Evolutionary conservation across 2,113 vertebrate genomes (phyloP).

Genomic region (Xenopus borealis): DNA sequence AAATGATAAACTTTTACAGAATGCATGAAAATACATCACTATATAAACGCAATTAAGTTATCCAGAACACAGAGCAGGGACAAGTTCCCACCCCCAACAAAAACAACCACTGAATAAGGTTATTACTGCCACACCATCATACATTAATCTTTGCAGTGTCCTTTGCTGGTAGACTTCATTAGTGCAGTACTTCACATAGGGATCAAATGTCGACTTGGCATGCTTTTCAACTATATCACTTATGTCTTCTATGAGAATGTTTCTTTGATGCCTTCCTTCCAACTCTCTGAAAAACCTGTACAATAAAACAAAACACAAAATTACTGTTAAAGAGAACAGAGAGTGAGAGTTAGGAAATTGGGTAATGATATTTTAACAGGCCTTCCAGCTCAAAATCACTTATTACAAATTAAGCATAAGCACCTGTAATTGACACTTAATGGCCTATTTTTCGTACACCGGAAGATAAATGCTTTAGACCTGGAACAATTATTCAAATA

Average conservation of each 20-base stretch:
- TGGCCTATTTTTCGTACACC: background rate
- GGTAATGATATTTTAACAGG: too few species aligned
- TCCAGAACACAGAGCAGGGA: too few species aligned
- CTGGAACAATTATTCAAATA: background rate
- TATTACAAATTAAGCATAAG: background rate
- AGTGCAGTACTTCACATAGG: constrained; percentile 92
- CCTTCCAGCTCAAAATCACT: too few species aligned
- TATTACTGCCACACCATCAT: constrained; percentile 53
- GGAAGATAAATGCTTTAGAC: background rate
- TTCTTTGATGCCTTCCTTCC: constrained; percentile 84
- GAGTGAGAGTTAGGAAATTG: background rate
- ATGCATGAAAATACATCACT: too few species aligned
- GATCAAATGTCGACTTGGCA: constrained; percentile 81
- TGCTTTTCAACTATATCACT: constrained; percentile 89
- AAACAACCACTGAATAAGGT: background rate
- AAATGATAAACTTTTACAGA: too few species aligned
- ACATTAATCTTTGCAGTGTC: constrained; percentile 88
- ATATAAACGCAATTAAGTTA: too few species aligned
- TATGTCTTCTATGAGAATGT: constrained; percentile 83
- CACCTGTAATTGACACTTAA: background rate
- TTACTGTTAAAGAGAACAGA: background rate
- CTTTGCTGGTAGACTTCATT: constrained; percentile 97
- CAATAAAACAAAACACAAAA: background rate
- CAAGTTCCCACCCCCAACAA: too few species aligned
- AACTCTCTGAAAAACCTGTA: constrained; percentile 89